A percentile compares a stretch with the other conserved stretches of the same genome.
Evolutionary conservation across 1,140 invertebrate species (phyloP).

Genomic region (Lysiphlebus fabarum): DNA sequence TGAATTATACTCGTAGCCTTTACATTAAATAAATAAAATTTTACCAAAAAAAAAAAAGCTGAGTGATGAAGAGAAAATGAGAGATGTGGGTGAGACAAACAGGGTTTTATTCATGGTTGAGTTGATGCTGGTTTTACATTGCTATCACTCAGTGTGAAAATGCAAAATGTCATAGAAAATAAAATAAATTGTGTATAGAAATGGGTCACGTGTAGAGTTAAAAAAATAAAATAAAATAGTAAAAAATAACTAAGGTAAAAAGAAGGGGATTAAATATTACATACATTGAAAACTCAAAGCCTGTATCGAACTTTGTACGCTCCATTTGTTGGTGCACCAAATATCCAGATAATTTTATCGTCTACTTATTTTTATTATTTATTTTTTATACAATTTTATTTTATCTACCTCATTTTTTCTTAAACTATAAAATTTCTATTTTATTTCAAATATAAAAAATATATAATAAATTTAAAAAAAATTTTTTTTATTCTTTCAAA

Average conservation of each 20-base stretch:
- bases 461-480: too few relatives aligned
- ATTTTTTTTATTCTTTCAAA: too few relatives aligned
- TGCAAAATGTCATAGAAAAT: conserved; percentile 14
- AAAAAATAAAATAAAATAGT: not conserved
- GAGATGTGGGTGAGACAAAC: not conserved
- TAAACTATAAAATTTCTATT: too few relatives aligned
- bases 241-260: not conserved
- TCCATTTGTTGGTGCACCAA: conserved; percentile 14
- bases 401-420: not conserved
- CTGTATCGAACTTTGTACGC: conserved; percentile 15
- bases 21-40: not conserved
- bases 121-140: not conserved
- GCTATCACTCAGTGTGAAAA: conserved; percentile 12
- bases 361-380: not conserved
- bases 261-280: not conserved
- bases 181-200: conserved; percentile 12
- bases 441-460: too few relatives aligned
- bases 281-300: not conserved
- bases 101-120: conserved; percentile 12
- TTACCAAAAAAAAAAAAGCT: not conserved
- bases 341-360: conserved; percentile 8
- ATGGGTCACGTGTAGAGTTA: conserved; percentile 7
- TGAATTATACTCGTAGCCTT: too few relatives aligned
- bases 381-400: not conserved
- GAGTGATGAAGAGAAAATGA: not conserved